Conservation (phyloP, 35 echinoderm and acorn worm genomes). For the Heliocidaris erythrogramma region DNA sequence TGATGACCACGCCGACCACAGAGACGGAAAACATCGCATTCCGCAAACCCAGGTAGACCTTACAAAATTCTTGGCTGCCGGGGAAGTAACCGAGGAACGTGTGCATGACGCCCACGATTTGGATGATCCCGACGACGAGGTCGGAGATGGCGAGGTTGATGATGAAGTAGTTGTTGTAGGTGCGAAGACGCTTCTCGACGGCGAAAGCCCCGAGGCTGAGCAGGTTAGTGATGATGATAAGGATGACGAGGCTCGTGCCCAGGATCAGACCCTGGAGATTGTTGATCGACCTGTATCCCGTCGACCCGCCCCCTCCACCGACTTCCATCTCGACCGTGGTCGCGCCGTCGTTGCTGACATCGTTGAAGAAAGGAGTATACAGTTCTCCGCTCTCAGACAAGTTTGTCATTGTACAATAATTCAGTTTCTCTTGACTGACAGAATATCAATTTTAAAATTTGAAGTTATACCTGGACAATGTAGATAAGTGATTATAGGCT, state of each 20-base stretch:
- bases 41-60: neutral
- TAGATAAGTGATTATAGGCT: neutral
- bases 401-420: neutral
- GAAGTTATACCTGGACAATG: no score
- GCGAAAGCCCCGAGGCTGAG: slow-evolving; percentile 42
- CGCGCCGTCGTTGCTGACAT: neutral
- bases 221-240: slow-evolving; percentile 29
- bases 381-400: neutral
- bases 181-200: slow-evolving; percentile 47
- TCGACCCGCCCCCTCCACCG: neutral
- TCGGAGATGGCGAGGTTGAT: slow-evolving; percentile 50
- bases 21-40: slow-evolving; percentile 8
- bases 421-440: no score
- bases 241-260: neutral
- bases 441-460: no score
- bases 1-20: slow-evolving; percentile 11
- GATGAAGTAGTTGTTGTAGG: slow-evolving; percentile 57
- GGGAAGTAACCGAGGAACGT: slow-evolving; percentile 29
- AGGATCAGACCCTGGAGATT: neutral
- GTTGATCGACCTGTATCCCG: neutral
- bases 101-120: neutral
- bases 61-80: neutral
- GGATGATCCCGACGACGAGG: slow-evolving; percentile 28
- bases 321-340: neutral
- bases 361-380: neutral